Evolutionary conservation across 1,140 invertebrate genomes (phyloP).

Genomic region (Brachionus asplanchnoidis): DNA sequence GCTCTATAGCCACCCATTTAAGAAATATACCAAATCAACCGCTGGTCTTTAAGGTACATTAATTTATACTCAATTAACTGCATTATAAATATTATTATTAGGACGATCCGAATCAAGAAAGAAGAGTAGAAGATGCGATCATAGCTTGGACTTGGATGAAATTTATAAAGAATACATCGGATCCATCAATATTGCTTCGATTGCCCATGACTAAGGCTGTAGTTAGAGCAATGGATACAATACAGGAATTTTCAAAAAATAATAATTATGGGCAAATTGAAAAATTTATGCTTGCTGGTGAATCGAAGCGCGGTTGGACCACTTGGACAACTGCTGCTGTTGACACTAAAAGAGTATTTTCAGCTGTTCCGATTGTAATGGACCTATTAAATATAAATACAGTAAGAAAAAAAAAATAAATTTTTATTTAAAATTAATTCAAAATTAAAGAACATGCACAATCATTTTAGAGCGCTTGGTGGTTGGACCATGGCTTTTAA

Average conservation of each 20-base stretch:
- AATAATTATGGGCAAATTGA: not conserved
- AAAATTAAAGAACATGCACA: slow-evolving; percentile 48
- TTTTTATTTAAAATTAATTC: not conserved
- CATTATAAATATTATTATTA: not conserved
- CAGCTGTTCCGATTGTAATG: slow-evolving; percentile 51
- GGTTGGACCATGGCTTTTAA: slow-evolving; percentile 41
- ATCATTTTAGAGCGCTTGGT: slow-evolving; percentile 47
- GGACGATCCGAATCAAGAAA: not conserved
- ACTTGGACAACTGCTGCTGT: slow-evolving; percentile 52
- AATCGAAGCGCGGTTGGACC: slow-evolving; percentile 53
- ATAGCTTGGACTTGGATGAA: slow-evolving; percentile 43
- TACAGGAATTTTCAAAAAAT: not conserved
- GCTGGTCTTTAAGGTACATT: slow-evolving; percentile 46
- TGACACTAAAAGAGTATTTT: slow-evolving; percentile 49
- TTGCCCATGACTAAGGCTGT: slow-evolving; percentile 51
- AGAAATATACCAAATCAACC: slow-evolving; percentile 50
- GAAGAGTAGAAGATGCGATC: slow-evolving; percentile 34
- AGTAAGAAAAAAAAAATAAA: slow-evolving; percentile 42
- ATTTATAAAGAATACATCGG: slow-evolving; percentile 35
- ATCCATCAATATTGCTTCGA: slow-evolving; percentile 41
- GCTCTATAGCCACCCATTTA: slow-evolving; percentile 45
- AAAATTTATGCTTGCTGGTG: slow-evolving; percentile 45
- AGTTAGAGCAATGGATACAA: slow-evolving; percentile 33
- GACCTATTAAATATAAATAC: slow-evolving; percentile 49
- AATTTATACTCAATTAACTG: not conserved